Conservation (phyloP, 2,888 invertebrate species). For the Cinara cedri region DNA sequence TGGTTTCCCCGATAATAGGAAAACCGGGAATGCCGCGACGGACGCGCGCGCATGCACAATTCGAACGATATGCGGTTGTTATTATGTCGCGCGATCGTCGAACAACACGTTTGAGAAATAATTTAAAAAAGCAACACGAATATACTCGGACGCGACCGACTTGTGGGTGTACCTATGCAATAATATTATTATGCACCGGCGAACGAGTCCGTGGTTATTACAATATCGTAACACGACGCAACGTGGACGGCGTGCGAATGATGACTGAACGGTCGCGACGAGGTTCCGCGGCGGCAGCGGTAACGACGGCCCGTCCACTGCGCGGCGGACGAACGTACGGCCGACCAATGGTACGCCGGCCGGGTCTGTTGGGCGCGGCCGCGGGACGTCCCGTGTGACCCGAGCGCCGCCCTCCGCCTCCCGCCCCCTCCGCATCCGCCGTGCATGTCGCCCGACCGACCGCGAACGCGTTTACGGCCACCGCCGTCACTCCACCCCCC, state of each 20-base stretch:
- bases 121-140: background rate
- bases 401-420: background rate
- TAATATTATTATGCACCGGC: too few species aligned
- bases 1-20: background rate
- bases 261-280: conserved; percentile 32
- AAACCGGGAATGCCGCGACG: background rate
- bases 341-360: conserved; percentile 15
- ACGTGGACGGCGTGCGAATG: conserved; percentile 21
- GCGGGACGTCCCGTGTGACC: too few species aligned
- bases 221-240: background rate
- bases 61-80: background rate
- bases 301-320: background rate
- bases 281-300: background rate
- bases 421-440: background rate
- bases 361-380: conserved; percentile 22
- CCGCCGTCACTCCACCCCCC: too few species aligned
- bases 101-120: background rate
- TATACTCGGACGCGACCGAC: too few species aligned
- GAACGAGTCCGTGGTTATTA: too few species aligned
- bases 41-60: too few species aligned
- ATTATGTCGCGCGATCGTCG: too few species aligned
- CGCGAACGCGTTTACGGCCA: too few species aligned
- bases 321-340: background rate
- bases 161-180: too few species aligned
- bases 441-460: too few species aligned